Conservation (phyloP, 2,888 invertebrate genomes). For the Pseudococcus jackbeardsleyi region DNA sequence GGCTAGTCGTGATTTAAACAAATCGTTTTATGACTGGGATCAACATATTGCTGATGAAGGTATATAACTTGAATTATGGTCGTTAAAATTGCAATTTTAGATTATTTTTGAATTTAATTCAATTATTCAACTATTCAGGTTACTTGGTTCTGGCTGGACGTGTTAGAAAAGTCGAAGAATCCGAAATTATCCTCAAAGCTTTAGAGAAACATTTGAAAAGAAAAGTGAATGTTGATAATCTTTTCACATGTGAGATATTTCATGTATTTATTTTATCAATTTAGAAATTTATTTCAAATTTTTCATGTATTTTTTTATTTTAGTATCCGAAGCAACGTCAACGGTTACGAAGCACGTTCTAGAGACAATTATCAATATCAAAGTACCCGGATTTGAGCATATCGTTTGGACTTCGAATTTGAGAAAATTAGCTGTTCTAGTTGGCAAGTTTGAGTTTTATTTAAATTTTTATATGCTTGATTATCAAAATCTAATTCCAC, state of each 20-base stretch:
- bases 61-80: slow-evolving; percentile 62
- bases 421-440: slow-evolving; percentile 77
- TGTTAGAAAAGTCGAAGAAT: slow-evolving; percentile 88
- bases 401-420: slow-evolving; percentile 96
- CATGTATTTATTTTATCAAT: slow-evolving; percentile 41
- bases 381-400: slow-evolving; percentile 77
- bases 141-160: slow-evolving; percentile 94
- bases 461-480: background rate
- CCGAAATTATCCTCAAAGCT: slow-evolving; percentile 83
- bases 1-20: slow-evolving; percentile 75
- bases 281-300: background rate
- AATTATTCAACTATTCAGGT: slow-evolving; percentile 71
- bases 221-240: slow-evolving; percentile 77
- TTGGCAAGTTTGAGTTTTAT: slow-evolving; percentile 69
- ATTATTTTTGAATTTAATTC: background rate
- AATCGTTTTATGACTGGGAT: slow-evolving; percentile 91
- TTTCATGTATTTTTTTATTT: slow-evolving; percentile 48
- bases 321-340: slow-evolving; percentile 75
- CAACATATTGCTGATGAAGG: slow-evolving; percentile 96
- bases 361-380: slow-evolving; percentile 75
- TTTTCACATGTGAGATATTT: slow-evolving; percentile 76
- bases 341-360: slow-evolving; percentile 82
- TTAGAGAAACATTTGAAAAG: slow-evolving; percentile 85
- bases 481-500: background rate
- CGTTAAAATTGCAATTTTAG: background rate